Evolutionary conservation across 2,113 vertebrate genomes (phyloP), one percentile per base, ranked within the genome.

Genomic region (Scomber colias): DNA sequence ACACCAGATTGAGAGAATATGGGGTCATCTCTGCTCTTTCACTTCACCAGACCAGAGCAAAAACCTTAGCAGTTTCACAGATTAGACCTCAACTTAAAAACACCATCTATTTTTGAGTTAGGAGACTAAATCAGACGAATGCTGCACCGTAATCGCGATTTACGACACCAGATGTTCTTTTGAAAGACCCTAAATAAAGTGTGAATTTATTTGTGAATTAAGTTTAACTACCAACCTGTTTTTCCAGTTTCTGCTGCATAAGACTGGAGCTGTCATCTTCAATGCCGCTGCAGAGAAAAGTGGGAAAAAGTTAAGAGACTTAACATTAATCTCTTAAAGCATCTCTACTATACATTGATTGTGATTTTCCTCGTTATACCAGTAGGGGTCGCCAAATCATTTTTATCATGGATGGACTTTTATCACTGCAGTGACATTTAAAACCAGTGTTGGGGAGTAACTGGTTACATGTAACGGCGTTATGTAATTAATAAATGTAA

Each of bases 221-320:
- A 3, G 7, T 51, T 66, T 14, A 12, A 46, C 13, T 46, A 74
- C 89, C 87, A 87, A 99, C 98, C 97, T 99, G 98, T 86, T 97
- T 97, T 71, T 98, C 96, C 72, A 99, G 95, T 87, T 98, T 99
- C 91, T 97, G 95, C 83, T 97, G 96, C 82, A 97, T 95, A 14
- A 99, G 92, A 75, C 95, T 97, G 88, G 89, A 75, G 70, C 92
- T 91, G 91, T 97, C 97, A 91, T 97, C 96, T 61, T 97, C 96
- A 77, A 97, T 93, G 83, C 95, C 90, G 70, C 97, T 98, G 88
- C 27, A 21, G 72, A 66, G 46, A 53, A 62, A 48, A 62, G 15
- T 9, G 73, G 15, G 75, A 59, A 67, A 60, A 61, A n/a, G 35
- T 30, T 40, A 8, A 8, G 12, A 61, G 3, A 40, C 61, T 40